Conservation (phyloP, 2,797 vertebrate species). For the Tokudaia muenninki region DNA sequence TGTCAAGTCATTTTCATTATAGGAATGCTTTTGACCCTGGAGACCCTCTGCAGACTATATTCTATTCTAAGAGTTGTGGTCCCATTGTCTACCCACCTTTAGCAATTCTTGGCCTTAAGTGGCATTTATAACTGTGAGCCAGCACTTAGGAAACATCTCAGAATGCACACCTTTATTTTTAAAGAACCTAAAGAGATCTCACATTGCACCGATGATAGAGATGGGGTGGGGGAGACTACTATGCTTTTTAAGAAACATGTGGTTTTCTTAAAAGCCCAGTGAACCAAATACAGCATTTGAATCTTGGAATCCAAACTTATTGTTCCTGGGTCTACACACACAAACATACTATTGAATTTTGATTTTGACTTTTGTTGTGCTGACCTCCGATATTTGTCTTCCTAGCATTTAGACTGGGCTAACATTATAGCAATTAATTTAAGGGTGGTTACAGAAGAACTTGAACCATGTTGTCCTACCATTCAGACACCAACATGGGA, state of each 20-base stretch:
- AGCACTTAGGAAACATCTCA: slow-evolving; percentile 28
- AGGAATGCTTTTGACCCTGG: background rate
- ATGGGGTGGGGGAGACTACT: background rate
- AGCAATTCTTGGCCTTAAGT: background rate
- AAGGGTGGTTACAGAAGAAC: slow-evolving; percentile 1
- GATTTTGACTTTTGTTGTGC: slow-evolving; percentile 41
- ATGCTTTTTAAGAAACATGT: slow-evolving; percentile 50
- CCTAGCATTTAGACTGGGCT: slow-evolving; percentile 44
- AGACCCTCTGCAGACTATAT: background rate
- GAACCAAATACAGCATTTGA: slow-evolving; percentile 49
- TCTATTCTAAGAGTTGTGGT: background rate
- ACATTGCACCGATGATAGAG: slow-evolving; percentile 25
- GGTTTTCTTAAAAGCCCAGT: slow-evolving; percentile 10
- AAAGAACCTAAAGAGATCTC: slow-evolving; percentile 54
- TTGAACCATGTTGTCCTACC: background rate
- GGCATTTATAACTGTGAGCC: background rate
- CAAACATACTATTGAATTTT: slow-evolving; percentile 16
- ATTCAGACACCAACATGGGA: background rate
- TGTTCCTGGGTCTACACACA: background rate
- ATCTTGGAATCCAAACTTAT: background rate
- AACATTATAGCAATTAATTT: background rate
- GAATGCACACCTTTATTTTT: background rate
- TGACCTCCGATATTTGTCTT: slow-evolving; percentile 30
- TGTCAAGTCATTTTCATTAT: background rate
- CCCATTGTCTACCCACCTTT: background rate